phyloP scores from a whole-genome alignment of 1,140 invertebrate species.

The Pseudachorutes palmiensis region DNA sequence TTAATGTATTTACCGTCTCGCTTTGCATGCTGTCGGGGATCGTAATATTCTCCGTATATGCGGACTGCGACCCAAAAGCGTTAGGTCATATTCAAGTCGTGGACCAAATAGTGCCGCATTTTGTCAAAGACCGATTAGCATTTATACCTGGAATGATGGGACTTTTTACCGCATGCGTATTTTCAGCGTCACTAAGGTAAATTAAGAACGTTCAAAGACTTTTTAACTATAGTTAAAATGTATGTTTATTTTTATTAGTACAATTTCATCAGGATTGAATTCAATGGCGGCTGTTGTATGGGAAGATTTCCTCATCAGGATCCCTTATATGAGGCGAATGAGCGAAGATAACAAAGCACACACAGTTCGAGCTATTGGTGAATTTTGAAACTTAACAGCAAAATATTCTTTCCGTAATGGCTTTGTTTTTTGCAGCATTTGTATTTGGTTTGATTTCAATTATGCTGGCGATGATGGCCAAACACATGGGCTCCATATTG shows the following conservation, averaged over 20 bases:
- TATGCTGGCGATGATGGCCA: conserved; percentile 34
- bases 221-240: conserved; percentile 5
- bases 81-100: conserved; percentile 36
- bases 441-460: conserved; percentile 36
- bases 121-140: conserved; percentile 38
- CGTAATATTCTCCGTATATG: conserved; percentile 38
- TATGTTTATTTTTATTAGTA: conserved; percentile 40
- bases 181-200: conserved; percentile 39
- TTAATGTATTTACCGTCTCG: conserved; percentile 27
- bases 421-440: conserved; percentile 28
- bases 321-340: conserved; percentile 21
- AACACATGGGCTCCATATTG: conserved; percentile 38
- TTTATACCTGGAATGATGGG: conserved; percentile 40
- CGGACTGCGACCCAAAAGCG: conserved; percentile 39
- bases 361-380: conserved; percentile 33
- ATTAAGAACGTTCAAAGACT: neutral
- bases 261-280: conserved; percentile 48
- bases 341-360: conserved; percentile 22
- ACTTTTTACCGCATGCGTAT: conserved; percentile 41
- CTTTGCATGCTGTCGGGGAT: conserved; percentile 36
- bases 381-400: neutral
- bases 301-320: conserved; percentile 45
- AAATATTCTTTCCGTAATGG: neutral
- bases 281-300: conserved; percentile 47
- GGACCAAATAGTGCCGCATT: conserved; percentile 42